Percentiles rank a stretch among this genome's conserved stretches.
Conservation (phyloP, 2,797 vertebrate species). For the Microctenopoma lineatum region DNA sequence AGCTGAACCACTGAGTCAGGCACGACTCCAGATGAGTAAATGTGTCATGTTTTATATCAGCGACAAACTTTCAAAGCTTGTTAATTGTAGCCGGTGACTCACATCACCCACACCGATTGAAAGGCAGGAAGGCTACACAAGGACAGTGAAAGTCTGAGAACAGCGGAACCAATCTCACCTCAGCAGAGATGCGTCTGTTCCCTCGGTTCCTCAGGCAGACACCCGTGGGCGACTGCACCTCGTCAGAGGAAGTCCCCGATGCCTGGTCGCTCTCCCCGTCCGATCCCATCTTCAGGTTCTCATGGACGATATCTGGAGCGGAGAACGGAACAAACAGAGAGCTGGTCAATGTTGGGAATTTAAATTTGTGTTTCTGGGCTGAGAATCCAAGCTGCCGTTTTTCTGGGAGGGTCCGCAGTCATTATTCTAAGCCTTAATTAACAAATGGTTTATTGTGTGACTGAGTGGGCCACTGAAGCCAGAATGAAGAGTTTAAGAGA, state of each 20-base stretch:
- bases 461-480: constrained; percentile 7
- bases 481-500: too few relatives aligned
- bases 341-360: background rate
- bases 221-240: constrained; percentile 95
- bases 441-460: constrained; percentile 23
- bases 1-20: background rate
- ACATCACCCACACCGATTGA: background rate
- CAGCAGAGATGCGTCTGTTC: constrained; percentile 94
- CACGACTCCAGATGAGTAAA: background rate
- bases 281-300: constrained; percentile 97
- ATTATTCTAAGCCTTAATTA: constrained; percentile 9
- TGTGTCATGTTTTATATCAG: constrained; percentile 10
- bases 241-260: constrained; percentile 95
- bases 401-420: background rate
- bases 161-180: constrained; percentile 81
- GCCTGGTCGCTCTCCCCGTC: constrained; percentile 97
- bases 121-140: background rate
- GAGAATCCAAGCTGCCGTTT: constrained; percentile 12
- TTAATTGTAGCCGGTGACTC: constrained; percentile 30
- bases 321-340: background rate
- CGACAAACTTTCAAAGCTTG: constrained; percentile 13
- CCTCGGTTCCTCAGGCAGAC: constrained; percentile 95
- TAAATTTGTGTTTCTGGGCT: constrained; percentile 14
- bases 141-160: background rate
- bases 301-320: constrained; percentile 92